A percentile compares a stretch with the other conserved stretches of the same genome.
Conservation (phyloP, 1,140 invertebrate genomes). For the Solenopsis invicta region DNA sequence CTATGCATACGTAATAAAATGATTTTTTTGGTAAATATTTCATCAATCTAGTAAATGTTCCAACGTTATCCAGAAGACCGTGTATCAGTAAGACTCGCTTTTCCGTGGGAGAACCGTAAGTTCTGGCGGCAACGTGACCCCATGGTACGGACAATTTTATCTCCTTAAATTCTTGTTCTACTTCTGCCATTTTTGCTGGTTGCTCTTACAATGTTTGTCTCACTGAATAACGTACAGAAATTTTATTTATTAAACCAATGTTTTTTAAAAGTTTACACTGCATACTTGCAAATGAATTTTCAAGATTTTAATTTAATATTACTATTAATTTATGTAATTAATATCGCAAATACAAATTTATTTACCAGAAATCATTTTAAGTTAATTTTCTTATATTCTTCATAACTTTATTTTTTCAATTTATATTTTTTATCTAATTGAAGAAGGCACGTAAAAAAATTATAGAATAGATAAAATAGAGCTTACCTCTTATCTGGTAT, state of each 20-base stretch:
- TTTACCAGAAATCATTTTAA: neutral
- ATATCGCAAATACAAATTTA: neutral
- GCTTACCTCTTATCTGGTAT: neutral
- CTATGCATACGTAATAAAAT: constrained; percentile 89
- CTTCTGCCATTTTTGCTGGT: neutral
- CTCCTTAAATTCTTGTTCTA: constrained; percentile 52
- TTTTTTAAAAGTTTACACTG: neutral
- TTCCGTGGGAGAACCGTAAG: constrained; percentile 88
- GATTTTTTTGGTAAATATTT: no score
- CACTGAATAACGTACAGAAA: neutral
- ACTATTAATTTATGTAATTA: neutral
- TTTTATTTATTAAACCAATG: neutral
- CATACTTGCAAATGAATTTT: neutral
- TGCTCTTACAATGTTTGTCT: neutral
- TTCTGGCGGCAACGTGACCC: constrained; percentile 88
- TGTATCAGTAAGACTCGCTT: constrained; percentile 89
- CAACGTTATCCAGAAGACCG: constrained; percentile 90
- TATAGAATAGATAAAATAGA: neutral
- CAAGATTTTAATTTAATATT: neutral
- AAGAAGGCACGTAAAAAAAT: no score
- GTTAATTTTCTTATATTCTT: neutral
- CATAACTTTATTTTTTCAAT: neutral
- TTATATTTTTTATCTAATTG: neutral
- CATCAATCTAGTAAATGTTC: constrained; percentile 90
- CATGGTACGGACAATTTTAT: constrained; percentile 78